A percentile compares a stretch with the other conserved stretches of the same genome.
Conservation (phyloP, 2,113 vertebrate genomes). For the Ondatra zibethicus region DNA sequence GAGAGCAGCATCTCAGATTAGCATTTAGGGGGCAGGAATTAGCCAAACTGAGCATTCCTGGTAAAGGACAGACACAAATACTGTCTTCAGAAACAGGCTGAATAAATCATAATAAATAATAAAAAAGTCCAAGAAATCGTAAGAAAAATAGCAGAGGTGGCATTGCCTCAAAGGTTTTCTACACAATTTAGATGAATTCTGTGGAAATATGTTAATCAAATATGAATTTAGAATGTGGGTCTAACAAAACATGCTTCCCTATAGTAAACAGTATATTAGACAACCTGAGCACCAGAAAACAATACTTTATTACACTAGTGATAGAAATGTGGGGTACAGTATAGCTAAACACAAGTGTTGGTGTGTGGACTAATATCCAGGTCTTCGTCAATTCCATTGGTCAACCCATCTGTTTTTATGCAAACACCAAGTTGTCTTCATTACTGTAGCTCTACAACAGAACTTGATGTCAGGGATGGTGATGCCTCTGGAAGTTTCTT, state of each 20-base stretch:
- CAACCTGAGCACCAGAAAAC: neutral
- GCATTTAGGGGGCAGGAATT: neutral
- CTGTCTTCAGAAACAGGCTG: neutral
- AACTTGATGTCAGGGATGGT: too few relatives aligned
- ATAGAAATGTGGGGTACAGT: neutral
- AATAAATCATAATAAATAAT: neutral
- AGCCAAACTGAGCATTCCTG: neutral
- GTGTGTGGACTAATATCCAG: too few relatives aligned
- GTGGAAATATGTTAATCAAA: neutral
- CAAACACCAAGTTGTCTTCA: too few relatives aligned
- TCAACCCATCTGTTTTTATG: too few relatives aligned
- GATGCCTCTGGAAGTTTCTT: too few relatives aligned
- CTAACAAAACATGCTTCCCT: neutral
- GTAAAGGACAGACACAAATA: rapidly evolving
- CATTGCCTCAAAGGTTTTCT: neutral
- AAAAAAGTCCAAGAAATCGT: neutral
- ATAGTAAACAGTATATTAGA: neutral
- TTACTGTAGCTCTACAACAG: too few relatives aligned
- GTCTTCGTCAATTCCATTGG: too few relatives aligned
- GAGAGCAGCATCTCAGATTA: neutral
- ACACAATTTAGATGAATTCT: neutral
- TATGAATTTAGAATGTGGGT: neutral
- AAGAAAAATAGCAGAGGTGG: neutral
- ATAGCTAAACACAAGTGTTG: neutral
- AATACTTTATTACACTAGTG: neutral